Conservation (phyloP, 2,888 invertebrate genomes). For the Oithona nana region DNA sequence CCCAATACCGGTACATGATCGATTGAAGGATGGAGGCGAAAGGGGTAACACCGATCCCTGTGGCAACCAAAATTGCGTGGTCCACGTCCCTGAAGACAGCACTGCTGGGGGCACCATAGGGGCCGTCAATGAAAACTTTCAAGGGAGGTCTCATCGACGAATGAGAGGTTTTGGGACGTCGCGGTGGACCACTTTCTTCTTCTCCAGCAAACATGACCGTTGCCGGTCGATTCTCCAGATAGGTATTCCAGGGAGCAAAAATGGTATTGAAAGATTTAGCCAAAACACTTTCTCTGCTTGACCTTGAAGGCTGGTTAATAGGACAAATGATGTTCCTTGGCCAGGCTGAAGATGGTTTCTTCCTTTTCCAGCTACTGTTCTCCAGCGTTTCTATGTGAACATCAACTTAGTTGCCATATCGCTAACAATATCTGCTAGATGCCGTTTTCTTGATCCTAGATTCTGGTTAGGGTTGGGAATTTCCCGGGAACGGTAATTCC, state of each 20-base stretch:
- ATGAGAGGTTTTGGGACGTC: neutral
- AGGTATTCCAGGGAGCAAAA: neutral
- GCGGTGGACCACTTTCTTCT: neutral
- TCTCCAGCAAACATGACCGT: neutral
- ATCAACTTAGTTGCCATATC: too few relatives aligned
- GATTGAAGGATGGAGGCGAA: slow-evolving; percentile 6
- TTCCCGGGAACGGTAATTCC: too few relatives aligned
- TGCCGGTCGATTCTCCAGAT: neutral
- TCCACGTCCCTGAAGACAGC: neutral
- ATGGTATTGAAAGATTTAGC: too few relatives aligned
- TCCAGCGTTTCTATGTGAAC: too few relatives aligned
- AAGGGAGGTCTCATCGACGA: neutral
- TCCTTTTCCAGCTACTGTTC: too few relatives aligned
- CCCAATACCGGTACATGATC: neutral
- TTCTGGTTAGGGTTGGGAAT: too few relatives aligned
- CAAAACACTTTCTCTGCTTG: too few relatives aligned
- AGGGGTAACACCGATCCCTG: neutral
- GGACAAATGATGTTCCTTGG: too few relatives aligned
- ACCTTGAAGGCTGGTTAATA: too few relatives aligned
- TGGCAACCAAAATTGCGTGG: neutral
- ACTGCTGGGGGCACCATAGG: neutral
- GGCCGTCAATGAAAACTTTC: neutral
- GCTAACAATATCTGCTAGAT: too few relatives aligned
- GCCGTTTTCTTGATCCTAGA: too few relatives aligned
- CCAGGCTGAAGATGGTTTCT: too few relatives aligned